Base-by-base conservation (phyloP, 2,113 vertebrate species). In the Pungitius pungitius region DNA sequence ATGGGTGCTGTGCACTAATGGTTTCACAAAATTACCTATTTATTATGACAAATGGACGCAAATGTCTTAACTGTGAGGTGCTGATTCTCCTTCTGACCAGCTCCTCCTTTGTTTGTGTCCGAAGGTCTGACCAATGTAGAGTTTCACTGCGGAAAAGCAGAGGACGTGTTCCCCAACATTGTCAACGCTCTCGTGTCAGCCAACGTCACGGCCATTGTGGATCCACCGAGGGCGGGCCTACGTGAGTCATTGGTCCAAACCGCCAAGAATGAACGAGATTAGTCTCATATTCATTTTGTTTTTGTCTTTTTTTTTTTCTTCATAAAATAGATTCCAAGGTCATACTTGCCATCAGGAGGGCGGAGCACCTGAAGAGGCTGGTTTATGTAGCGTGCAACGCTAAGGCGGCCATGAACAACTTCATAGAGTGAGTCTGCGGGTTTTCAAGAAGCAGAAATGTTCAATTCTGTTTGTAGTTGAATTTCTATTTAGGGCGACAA, bases 351-450 rank as follows among this genome's bases (percentile, higher is more conserved):
- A 91, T 99, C 71, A 94, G 98, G 86, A 95, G 92, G 91, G 96
- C 97, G 0, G 95, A 96, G 71, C 94, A 96, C 20, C 90, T 99
- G 64, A 97, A 95, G 91, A 95, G 94, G 76, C 94, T 99, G 7
- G 91, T 99, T 1, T 99, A 99, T 0, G 95, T 99, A 1, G 95
- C 98, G 6, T 99, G 98, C 79, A 99, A 98, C 43, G 96, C 96
- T 9, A 95, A 96, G 82, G 97, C 96, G 0, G 98, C 98, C 65
- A 97, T 99, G 96, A 93, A 85, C 91, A 99, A 99, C 91, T 99
- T 99, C 75, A 92, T 97, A 0, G 97, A 99, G 98, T 99, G 85
- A 97, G 97, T 96, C 10, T 6, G 4, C 4, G 14, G 13, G 12
- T 37, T 52, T 68, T 68, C 30, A 30, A 57, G 51, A 26, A n/a